A percentile compares a stretch with the other conserved stretches of the same genome.
Conservation (phyloP, 1,140 invertebrate species). For the Drosophila tropicalis region DNA sequence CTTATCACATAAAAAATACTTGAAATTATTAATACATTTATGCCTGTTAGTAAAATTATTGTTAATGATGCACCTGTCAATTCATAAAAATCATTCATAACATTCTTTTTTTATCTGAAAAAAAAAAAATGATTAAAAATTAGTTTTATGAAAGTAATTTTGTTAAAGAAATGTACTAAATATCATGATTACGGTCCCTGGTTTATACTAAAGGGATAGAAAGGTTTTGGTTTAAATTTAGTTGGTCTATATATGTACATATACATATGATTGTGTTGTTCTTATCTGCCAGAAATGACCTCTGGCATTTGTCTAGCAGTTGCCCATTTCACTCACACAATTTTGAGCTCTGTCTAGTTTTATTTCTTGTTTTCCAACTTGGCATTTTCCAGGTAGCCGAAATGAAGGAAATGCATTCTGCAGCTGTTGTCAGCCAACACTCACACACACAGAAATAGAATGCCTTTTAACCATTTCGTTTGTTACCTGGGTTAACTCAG, state of each 20-base stretch:
- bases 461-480: neutral
- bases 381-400: slow-evolving; percentile 11
- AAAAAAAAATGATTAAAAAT: too few species aligned
- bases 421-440: slow-evolving; percentile 32
- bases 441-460: neutral
- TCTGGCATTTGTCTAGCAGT: neutral
- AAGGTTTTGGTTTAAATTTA: slow-evolving; percentile 12
- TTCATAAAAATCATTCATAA: too few species aligned
- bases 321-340: neutral
- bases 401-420: slow-evolving; percentile 42
- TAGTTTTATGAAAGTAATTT: too few species aligned
- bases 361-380: neutral
- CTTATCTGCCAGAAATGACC: neutral
- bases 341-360: slow-evolving; percentile 15
- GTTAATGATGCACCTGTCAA: too few species aligned
- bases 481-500: neutral
- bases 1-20: too few species aligned
- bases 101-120: too few species aligned
- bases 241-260: neutral
- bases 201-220: too few species aligned
- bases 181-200: too few species aligned
- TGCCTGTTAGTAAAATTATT: too few species aligned
- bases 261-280: neutral
- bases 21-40: too few species aligned
- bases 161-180: too few species aligned